These are phyloP conservation scores for Ammodytes dubius DNA, from an alignment of 2,113 vertebrate genomes.

Conservation along the genomic window DNA sequence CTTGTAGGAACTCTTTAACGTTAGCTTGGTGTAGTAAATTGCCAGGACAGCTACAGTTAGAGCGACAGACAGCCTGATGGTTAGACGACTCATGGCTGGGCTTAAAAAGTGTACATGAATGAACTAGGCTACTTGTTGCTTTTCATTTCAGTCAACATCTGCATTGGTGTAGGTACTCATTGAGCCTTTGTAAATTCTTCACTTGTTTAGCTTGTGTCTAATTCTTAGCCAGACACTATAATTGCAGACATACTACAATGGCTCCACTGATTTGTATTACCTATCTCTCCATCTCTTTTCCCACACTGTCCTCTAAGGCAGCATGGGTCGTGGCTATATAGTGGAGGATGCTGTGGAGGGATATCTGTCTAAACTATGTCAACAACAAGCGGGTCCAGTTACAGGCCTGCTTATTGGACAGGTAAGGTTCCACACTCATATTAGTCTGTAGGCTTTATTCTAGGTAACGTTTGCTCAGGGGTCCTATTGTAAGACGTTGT, in stretches of 20 bases:
- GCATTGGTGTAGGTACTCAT: neutral
- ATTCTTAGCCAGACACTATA: neutral
- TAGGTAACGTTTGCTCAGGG: neutral
- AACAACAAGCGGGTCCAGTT: constrained; percentile 62
- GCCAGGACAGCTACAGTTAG: constrained; percentile 11
- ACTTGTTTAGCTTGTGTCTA: neutral
- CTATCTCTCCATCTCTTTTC: neutral
- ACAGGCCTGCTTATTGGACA: constrained; percentile 94
- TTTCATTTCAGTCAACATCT: neutral
- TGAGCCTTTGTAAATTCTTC: neutral
- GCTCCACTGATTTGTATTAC: neutral
- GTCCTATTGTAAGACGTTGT: no score
- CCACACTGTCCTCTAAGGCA: neutral
- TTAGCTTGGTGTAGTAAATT: neutral
- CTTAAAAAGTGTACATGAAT: neutral
- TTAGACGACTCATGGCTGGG: neutral
- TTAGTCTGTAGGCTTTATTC: neutral
- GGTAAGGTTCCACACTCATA: constrained; percentile 74
- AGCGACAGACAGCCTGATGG: neutral
- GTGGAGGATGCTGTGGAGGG: constrained; percentile 82
- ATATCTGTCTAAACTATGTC: constrained; percentile 76
- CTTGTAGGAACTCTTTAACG: neutral
- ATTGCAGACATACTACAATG: neutral
- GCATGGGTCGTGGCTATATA: constrained; percentile 83
- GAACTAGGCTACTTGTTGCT: neutral